Percentiles rank a stretch among this genome's conserved stretches.
phyloP scores from a whole-genome alignment of 1,140 invertebrate genomes.

The Papilio glaucus region DNA sequence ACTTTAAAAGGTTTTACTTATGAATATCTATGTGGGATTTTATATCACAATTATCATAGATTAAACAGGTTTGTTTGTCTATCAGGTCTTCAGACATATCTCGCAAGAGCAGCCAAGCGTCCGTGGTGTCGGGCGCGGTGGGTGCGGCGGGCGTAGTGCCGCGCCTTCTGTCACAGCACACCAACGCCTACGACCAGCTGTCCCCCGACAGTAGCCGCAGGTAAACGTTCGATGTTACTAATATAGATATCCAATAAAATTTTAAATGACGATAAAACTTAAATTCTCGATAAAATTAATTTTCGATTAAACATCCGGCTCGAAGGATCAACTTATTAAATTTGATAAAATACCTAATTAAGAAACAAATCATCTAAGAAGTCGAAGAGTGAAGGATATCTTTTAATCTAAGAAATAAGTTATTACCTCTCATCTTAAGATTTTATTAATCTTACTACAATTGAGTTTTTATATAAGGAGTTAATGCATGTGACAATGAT shows the following conservation, averaged over 20 bases:
- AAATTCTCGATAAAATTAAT: too few relatives aligned
- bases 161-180: constrained; percentile 73
- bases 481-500: constrained; percentile 38
- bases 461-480: too few relatives aligned
- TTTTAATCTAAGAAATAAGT: too few relatives aligned
- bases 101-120: constrained; percentile 92
- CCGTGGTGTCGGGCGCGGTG: constrained; percentile 81
- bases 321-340: neutral
- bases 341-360: constrained; percentile 18
- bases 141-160: constrained; percentile 59
- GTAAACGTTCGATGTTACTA: constrained; percentile 45
- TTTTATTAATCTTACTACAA: too few relatives aligned
- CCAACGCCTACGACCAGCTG: constrained; percentile 92
- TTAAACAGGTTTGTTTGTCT: constrained; percentile 48
- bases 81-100: constrained; percentile 80
- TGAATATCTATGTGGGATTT: neutral
- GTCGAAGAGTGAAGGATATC: too few relatives aligned
- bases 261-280: too few relatives aligned
- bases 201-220: constrained; percentile 92
- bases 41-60: constrained; percentile 15
- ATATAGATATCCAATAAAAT: too few relatives aligned
- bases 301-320: too few relatives aligned
- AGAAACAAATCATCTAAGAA: too few relatives aligned
- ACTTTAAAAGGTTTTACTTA: too few relatives aligned
- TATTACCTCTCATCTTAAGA: too few relatives aligned